Percentiles rank a stretch among this genome's conserved stretches.
Evolutionary conservation across 2,797 vertebrate species (phyloP).

Genomic region (Mus caroli): DNA sequence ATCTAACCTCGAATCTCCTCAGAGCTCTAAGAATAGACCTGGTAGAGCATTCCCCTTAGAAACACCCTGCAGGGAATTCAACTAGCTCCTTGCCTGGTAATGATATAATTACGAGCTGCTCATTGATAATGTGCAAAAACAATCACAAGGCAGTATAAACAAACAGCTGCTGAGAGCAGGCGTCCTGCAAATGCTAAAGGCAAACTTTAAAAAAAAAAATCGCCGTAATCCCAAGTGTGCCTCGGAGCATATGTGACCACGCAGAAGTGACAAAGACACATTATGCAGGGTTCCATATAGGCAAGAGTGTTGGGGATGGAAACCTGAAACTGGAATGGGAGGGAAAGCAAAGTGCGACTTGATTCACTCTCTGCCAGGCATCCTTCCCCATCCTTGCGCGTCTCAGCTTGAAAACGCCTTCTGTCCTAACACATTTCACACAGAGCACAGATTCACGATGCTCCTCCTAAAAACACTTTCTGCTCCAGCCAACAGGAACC

Average conservation of each 20-base stretch:
- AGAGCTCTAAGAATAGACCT: background rate
- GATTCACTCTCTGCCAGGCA: conserved; percentile 28
- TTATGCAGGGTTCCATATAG: background rate
- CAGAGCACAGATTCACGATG: background rate
- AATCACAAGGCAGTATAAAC: conserved; percentile 34
- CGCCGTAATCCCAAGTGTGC: conserved; percentile 2
- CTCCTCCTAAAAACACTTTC: conserved; percentile 38
- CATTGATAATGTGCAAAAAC: conserved; percentile 72
- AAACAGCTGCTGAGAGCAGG: conserved; percentile 71
- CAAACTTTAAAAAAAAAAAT: conserved; percentile 25
- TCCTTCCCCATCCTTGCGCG: background rate
- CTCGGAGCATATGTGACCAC: background rate
- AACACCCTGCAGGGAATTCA: conserved; percentile 17
- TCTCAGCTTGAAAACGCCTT: conserved; percentile 62
- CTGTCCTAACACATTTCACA: conserved; percentile 37
- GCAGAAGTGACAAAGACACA: background rate
- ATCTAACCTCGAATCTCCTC: background rate
- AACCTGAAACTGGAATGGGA: background rate
- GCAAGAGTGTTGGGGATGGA: conserved; percentile 5
- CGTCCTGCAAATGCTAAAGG: conserved; percentile 50
- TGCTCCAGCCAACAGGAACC: background rate
- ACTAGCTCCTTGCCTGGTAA: conserved; percentile 56
- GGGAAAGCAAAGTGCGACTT: background rate
- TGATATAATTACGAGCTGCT: conserved; percentile 52
- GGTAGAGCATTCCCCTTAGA: background rate